A percentile compares a stretch with the other conserved stretches of the same genome.
These are phyloP conservation scores for Australoheros facetus DNA, from an alignment of 2,797 vertebrate species.

Conservation along the genomic window DNA sequence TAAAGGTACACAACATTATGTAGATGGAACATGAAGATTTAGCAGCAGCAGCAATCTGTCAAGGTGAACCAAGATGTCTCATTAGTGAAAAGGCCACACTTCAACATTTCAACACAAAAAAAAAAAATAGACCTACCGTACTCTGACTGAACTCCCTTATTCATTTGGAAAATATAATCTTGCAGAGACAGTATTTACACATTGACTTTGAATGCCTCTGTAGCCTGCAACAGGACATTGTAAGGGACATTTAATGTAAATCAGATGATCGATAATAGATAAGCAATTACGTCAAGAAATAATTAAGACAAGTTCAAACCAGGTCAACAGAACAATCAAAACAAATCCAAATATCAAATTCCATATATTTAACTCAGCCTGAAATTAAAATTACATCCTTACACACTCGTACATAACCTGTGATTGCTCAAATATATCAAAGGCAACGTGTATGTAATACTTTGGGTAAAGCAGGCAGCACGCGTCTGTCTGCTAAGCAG, in stretches of 20 bases:
- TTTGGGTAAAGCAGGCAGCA: neutral
- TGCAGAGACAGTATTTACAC: neutral
- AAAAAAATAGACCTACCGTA: neutral
- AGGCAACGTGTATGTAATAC: neutral
- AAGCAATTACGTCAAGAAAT: neutral
- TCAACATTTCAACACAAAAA: neutral
- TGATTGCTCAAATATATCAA: neutral
- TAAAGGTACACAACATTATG: constrained; percentile 32
- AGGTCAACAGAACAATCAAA: neutral
- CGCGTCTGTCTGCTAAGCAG: neutral
- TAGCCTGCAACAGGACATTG: neutral
- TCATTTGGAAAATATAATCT: neutral
- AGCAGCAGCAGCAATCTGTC: constrained; percentile 30
- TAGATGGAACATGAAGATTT: constrained; percentile 35
- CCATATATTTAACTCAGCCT: neutral
- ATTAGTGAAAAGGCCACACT: constrained; percentile 22
- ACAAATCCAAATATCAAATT: neutral
- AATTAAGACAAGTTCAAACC: neutral
- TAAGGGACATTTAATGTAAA: neutral
- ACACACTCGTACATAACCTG: neutral
- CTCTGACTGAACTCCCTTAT: neutral
- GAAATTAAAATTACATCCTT: neutral
- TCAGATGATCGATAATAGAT: neutral
- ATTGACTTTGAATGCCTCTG: neutral
- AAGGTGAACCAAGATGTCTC: constrained; percentile 3